Base-by-base conservation (phyloP, 1,140 invertebrate genomes). In the Leucophenga varia region DNA sequence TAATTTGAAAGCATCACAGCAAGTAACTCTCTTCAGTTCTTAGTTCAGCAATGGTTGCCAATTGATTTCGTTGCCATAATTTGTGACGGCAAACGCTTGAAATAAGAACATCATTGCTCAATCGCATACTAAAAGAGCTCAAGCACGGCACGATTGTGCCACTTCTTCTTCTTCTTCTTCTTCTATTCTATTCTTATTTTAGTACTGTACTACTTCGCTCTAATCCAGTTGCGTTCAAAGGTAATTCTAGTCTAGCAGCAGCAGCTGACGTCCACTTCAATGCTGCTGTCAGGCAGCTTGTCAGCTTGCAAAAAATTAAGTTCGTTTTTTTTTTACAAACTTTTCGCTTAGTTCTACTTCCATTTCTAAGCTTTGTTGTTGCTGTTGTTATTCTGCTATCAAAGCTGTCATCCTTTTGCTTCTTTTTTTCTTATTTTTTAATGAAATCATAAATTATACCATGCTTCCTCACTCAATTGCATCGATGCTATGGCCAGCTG, bases 361-460 rank as follows among this genome's bases (percentile, higher is more conserved):
- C n/a, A n/a, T n/a, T n/a, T n/a, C n/a, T 47, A 41, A 41, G 38
- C 40, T 45, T 45, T 63, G 51, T 46, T 54, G 37, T 47, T 55
- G 47, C 49, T 35, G 57, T 56, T 59, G 43, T 13, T 50, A 56
- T 47, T 64, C 8, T 37, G 35, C 35, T 18, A 18, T 12, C 6
- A 17, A 37, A 25, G 22, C 22, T n/a, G n/a, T n/a, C n/a, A n/a
- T n/a, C n/a, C n/a, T n/a, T n/a, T n/a, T n/a, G n/a, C n/a, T n/a
- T n/a, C n/a, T n/a, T n/a, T n/a, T n/a, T n/a, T n/a, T n/a, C 64
- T 59, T n/a, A 41, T 55, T 67, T n/a, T 37, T 67, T 67, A 67
- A 67, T 67, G 56, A 67, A 67, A 67, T 67, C 63, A 67, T 67
- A 67, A 67, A 67, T 67, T 55, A 52, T n/a, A n/a, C n/a, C n/a